Evolutionary conservation across 2,888 invertebrate genomes (phyloP).

Genomic region (Andrena minutula): DNA sequence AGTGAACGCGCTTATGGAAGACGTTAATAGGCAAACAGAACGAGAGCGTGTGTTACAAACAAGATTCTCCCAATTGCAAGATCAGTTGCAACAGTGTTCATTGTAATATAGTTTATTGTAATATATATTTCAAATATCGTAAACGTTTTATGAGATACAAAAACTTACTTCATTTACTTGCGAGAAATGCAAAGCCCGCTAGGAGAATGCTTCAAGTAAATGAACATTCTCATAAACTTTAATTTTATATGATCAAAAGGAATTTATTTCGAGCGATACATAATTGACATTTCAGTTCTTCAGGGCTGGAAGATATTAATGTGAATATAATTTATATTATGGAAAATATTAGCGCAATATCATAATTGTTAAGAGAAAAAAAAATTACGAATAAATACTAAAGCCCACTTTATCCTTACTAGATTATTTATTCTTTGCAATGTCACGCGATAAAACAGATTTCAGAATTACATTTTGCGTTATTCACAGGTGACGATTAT

Average conservation of each 20-base stretch:
- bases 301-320: conserved; percentile 19
- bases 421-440: too few relatives aligned
- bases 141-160: conserved; percentile 52
- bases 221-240: conserved; percentile 15
- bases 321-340: conserved; percentile 50
- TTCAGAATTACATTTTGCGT: too few relatives aligned
- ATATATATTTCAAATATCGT: conserved; percentile 48
- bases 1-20: conserved; percentile 95
- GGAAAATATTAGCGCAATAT: conserved; percentile 24
- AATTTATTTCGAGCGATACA: conserved; percentile 24
- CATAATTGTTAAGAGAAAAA: conserved; percentile 25
- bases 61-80: conserved; percentile 91
- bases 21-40: conserved; percentile 96
- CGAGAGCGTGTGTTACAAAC: conserved; percentile 95
- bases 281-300: conserved; percentile 24
- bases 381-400: not conserved
- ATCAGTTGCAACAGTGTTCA: conserved; percentile 85
- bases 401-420: too few relatives aligned
- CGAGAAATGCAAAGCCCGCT: conserved; percentile 2
- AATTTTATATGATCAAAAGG: conserved; percentile 20
- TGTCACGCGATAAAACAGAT: too few relatives aligned
- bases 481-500: too few relatives aligned
- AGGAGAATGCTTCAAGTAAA: conserved; percentile 15
- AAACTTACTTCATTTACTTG: conserved; percentile 47
- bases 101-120: conserved; percentile 53